Evolutionary conservation across 1,140 invertebrate species (phyloP).

Genomic region (Caerostris extrusa): DNA sequence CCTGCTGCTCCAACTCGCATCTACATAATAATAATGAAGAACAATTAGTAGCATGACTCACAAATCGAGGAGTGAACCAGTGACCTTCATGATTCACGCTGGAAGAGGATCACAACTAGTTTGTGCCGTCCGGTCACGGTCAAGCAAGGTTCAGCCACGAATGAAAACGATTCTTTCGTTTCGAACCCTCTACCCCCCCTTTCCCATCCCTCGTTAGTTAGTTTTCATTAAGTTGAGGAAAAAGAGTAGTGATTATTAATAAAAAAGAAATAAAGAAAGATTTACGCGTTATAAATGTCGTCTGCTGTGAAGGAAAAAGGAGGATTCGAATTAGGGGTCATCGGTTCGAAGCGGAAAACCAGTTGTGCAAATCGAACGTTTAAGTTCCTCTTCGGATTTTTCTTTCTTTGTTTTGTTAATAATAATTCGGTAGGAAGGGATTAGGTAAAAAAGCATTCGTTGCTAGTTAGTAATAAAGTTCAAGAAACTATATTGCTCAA

Average conservation of each 20-base stretch:
- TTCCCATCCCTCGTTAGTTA: neutral
- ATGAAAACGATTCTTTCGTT: slow-evolving; percentile 21
- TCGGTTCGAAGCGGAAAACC: neutral
- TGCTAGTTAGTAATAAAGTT: neutral
- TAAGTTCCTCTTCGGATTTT: neutral
- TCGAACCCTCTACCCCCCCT: neutral
- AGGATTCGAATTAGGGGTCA: neutral
- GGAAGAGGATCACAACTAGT: slow-evolving; percentile 21
- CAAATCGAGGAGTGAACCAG: neutral
- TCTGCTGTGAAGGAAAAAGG: neutral
- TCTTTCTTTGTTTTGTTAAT: neutral
- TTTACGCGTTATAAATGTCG: neutral
- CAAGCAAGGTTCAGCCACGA: slow-evolving; percentile 38
- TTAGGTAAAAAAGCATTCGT: neutral
- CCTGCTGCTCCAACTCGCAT: neutral
- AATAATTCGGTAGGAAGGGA: neutral
- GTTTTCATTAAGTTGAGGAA: neutral
- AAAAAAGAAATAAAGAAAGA: neutral
- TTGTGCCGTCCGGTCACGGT: slow-evolving; percentile 57
- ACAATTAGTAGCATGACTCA: slow-evolving; percentile 28
- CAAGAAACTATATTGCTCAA: too few relatives aligned
- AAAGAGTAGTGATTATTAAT: neutral
- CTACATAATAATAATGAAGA: neutral
- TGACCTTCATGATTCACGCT: neutral
- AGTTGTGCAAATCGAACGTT: neutral